Conservation (phyloP, 2,888 invertebrate species). For the Augiades crinisus region DNA sequence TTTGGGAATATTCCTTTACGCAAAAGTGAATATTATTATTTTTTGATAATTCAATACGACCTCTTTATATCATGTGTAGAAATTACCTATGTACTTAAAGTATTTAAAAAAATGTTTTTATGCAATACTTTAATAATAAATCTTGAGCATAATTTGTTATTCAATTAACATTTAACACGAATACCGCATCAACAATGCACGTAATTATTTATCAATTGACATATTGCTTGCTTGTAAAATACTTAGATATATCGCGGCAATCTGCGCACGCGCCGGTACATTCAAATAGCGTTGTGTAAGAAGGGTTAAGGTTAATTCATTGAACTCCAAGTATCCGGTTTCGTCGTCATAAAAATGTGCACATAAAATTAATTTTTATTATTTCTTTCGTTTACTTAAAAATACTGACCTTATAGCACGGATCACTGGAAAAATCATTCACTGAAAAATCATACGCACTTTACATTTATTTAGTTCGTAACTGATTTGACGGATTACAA, state of each 20-base stretch:
- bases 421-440: conserved; percentile 57
- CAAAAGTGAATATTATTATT: no score
- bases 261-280: conserved; percentile 21
- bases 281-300: conserved; percentile 33
- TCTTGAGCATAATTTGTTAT: no score
- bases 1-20: no score
- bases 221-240: neutral
- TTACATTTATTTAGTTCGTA: conserved; percentile 39
- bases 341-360: neutral
- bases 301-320: conserved; percentile 38
- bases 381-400: conserved; percentile 18
- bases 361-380: neutral
- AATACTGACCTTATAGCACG: conserved; percentile 57
- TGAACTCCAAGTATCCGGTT: conserved; percentile 39
- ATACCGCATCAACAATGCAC: no score
- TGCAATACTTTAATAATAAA: no score
- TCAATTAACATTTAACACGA: no score
- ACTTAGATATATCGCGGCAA: neutral
- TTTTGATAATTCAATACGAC: no score
- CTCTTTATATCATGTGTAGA: no score
- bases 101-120: no score
- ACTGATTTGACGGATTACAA: no score
- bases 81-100: no score
- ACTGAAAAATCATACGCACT: conserved; percentile 45
- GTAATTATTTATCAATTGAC: conserved; percentile 13